Percentiles rank a stretch among this genome's conserved stretches.
phyloP scores from a whole-genome alignment of 2,113 vertebrate genomes.

The Anguilla rostrata region DNA sequence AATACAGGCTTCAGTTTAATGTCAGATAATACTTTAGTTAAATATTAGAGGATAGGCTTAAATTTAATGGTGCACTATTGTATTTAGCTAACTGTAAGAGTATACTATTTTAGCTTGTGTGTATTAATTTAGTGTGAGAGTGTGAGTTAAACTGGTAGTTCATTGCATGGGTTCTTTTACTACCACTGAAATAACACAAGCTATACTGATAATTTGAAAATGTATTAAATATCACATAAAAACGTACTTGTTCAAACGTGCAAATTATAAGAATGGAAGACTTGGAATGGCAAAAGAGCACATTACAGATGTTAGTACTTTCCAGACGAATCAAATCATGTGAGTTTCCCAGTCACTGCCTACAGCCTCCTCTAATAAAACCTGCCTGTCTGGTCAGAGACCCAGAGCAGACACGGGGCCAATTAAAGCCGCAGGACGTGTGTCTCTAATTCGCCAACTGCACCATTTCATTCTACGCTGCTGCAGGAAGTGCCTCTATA shows the following conservation, averaged over 20 bases:
- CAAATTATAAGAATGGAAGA: background rate
- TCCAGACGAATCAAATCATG: background rate
- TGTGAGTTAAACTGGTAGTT: too few species aligned
- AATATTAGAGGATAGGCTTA: too few species aligned
- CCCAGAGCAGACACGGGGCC: slow-evolving; percentile 31
- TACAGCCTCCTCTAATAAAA: slow-evolving; percentile 28
- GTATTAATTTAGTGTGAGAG: background rate
- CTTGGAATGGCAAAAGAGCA: background rate
- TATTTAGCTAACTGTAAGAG: background rate
- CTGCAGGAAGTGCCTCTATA: slow-evolving; percentile 15
- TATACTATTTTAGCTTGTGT: too few species aligned
- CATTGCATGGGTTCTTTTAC: too few species aligned
- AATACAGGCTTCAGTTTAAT: too few species aligned
- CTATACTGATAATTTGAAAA: background rate
- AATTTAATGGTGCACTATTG: background rate
- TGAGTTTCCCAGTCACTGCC: slow-evolving; percentile 19
- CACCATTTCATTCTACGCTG: slow-evolving; percentile 36
- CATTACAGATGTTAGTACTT: slow-evolving; percentile 15
- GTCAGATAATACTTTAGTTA: too few species aligned
- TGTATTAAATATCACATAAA: background rate
- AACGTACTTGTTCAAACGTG: background rate
- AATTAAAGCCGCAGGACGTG: slow-evolving; percentile 42
- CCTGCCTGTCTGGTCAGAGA: slow-evolving; percentile 25
- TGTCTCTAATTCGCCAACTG: slow-evolving; percentile 42
- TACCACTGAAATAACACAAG: background rate